These are phyloP conservation scores for Laterallus jamaicensis DNA, from an alignment of 2,113 vertebrate species.

Conservation along the genomic window DNA sequence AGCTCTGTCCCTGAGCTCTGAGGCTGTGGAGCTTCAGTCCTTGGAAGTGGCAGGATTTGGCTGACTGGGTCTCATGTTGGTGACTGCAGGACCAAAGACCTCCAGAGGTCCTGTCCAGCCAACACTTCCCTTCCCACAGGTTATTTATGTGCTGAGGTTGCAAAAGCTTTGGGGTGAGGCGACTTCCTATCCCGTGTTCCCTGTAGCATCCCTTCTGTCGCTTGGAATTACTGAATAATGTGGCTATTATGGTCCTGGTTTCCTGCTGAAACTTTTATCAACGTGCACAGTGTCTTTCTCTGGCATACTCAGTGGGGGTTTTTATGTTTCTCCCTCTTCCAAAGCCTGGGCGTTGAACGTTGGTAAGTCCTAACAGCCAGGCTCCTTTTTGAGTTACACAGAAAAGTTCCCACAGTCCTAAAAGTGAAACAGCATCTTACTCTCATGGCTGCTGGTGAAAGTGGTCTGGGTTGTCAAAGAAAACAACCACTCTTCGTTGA, in stretches of 20 bases:
- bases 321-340: neutral
- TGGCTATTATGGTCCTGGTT: accelerated
- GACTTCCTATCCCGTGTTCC: neutral
- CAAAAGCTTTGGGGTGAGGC: neutral
- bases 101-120: neutral
- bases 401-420: constrained; percentile 11
- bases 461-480: neutral
- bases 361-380: neutral
- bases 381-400: neutral
- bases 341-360: neutral
- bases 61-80: accelerated
- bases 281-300: neutral
- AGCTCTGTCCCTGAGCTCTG: neutral
- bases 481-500: neutral
- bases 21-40: accelerated
- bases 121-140: accelerated
- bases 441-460: neutral
- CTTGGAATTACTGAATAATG: neutral
- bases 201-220: neutral
- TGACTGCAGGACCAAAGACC: neutral
- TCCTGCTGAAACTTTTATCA: neutral
- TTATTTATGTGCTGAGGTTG: neutral
- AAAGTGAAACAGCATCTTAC: neutral
- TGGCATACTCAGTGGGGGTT: neutral
- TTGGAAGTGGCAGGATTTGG: neutral